phyloP scores from a whole-genome alignment of 2,113 vertebrate species.

The Ursus arctos region DNA sequence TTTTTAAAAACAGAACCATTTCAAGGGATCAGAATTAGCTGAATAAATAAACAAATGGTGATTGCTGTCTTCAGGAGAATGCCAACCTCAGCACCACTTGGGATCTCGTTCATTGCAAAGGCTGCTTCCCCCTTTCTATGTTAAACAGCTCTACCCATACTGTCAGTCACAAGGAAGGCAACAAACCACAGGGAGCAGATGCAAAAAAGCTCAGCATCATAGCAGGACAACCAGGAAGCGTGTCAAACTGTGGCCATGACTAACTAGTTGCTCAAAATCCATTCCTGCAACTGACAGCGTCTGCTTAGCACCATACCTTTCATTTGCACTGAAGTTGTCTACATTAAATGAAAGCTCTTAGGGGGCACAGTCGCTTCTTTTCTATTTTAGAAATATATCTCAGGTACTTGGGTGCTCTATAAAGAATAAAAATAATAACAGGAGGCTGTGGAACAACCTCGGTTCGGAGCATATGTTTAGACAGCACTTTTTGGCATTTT shows the following conservation, averaged over 20 bases:
- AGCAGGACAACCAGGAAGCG: background rate
- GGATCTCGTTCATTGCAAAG: background rate
- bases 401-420: background rate
- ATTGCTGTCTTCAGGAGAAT: background rate
- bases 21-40: conserved; percentile 6
- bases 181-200: background rate
- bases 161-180: background rate
- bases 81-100: background rate
- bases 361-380: background rate
- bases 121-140: background rate
- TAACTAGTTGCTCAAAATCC: background rate
- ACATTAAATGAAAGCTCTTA: background rate
- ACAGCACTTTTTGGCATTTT: conserved; percentile 13
- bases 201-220: background rate
- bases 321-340: background rate
- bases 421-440: conserved; percentile 48
- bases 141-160: background rate
- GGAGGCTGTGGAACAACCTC: background rate
- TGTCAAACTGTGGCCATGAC: background rate
- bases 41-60: background rate
- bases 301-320: background rate
- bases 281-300: background rate
- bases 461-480: conserved; percentile 5
- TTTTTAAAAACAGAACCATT: background rate
- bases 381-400: background rate